These are phyloP conservation scores for Drosophila anomelani DNA, from an alignment of 2,888 invertebrate genomes.

Conservation along the genomic window DNA sequence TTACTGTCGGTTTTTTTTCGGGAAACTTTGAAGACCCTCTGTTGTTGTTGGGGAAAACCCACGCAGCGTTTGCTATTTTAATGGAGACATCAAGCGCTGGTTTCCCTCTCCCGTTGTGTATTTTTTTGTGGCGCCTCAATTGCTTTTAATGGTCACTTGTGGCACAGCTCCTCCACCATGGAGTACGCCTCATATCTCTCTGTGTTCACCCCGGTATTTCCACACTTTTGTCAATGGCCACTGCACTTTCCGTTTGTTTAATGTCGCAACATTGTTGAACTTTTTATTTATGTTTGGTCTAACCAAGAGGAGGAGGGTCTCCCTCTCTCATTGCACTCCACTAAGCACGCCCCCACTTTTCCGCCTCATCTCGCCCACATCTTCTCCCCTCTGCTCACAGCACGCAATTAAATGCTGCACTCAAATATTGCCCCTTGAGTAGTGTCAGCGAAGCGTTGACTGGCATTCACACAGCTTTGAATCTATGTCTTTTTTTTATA, in stretches of 20 bases:
- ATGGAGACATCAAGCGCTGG: conserved; percentile 67
- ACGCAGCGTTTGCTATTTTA: conserved; percentile 48
- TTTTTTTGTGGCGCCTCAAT: conserved; percentile 67
- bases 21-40: conserved; percentile 13
- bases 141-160: conserved; percentile 68
- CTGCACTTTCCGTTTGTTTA: conserved; percentile 65
- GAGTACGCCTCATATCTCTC: conserved; percentile 1
- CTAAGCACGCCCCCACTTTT: conserved; percentile 54
- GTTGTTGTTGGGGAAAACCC: conserved; percentile 24
- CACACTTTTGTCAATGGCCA: conserved; percentile 33
- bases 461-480: conserved; percentile 19
- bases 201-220: background rate
- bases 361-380: conserved; percentile 9
- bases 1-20: conserved; percentile 13
- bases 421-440: conserved; percentile 51
- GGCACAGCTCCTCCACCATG: conserved; percentile 18
- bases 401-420: conserved; percentile 64
- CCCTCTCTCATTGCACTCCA: conserved; percentile 58
- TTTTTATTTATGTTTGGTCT: conserved; percentile 51
- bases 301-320: conserved; percentile 38
- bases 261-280: conserved; percentile 69
- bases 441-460: conserved; percentile 48
- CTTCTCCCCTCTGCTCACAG: background rate
- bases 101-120: conserved; percentile 21
- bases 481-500: background rate